A percentile compares a stretch with the other conserved stretches of the same genome.
Conservation (phyloP, 2,888 invertebrate genomes). For the Hydropsyche betteni region DNA sequence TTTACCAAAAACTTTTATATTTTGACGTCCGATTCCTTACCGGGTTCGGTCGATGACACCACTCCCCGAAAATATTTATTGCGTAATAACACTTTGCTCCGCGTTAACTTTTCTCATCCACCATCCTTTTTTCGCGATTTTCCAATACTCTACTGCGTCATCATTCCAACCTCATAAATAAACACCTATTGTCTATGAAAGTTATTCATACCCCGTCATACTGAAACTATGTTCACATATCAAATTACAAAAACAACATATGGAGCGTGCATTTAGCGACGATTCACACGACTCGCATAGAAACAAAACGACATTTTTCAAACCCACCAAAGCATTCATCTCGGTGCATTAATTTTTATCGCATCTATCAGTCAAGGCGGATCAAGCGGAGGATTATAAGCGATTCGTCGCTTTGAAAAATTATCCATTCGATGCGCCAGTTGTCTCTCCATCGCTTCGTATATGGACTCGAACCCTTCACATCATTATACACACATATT, state of each 20-base stretch:
- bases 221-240: too few species aligned
- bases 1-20: conserved; percentile 1
- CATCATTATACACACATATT: not conserved
- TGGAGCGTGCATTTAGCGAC: too few species aligned
- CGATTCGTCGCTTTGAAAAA: conserved; percentile 20
- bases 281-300: too few species aligned
- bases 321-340: too few species aligned
- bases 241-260: too few species aligned
- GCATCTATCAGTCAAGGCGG: not conserved
- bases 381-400: conserved; percentile 9
- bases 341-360: conserved; percentile 18
- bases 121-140: not conserved
- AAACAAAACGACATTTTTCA: too few species aligned
- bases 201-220: too few species aligned
- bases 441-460: not conserved
- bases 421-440: not conserved
- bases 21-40: not conserved
- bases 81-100: conserved; percentile 24
- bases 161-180: not conserved
- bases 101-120: conserved; percentile 9
- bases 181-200: too few species aligned
- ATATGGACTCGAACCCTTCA: not conserved
- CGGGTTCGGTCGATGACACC: conserved; percentile 7
- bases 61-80: conserved; percentile 28
- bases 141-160: not conserved